Evolutionary conservation across 2,113 vertebrate species (phyloP), one percentile per base, ranked within the genome.

Genomic region (Phoxinus phoxinus): DNA sequence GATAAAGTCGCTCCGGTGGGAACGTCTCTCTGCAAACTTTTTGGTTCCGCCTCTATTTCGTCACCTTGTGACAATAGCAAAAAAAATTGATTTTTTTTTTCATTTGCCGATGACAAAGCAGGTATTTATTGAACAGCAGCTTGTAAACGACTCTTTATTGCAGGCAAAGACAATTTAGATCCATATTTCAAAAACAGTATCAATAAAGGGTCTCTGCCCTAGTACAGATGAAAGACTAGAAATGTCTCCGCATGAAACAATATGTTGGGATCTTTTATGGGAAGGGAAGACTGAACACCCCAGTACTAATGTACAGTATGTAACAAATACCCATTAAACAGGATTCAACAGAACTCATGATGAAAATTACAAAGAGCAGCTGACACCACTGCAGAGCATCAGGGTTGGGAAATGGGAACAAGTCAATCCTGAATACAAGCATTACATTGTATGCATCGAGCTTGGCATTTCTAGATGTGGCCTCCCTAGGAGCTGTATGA

Each of bases 391-490:
- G 11, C 6, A 81, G n/a, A 63, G 15, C 25, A 23, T 65, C 15
- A 65, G 79, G 79, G n/a, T 12, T 81, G n/a, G 35, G 35, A 80
- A 61, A 6, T 75, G n/a, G 19, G 5, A 78, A 12, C 75, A 58
- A 59, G 44, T 80, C 8, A 2, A 11, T 30, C n/a, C 37, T 15
- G n/a, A 61, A 63, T 19, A 63, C 27, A 80, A 63, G 44, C 8
- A 61, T 44, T 21, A 21, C 32, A 27, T 80, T 80, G 37, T 80
- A 59, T 80, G 77, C 23, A 37, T n/a, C 10, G 4, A 77, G 51
- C 32, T 78, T 32, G 35, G 13, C 32, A 10, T 61, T 63, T 61
- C n/a, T 63, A 61, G 61, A 59, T 59, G 32, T 44, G 19, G 17
- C 41, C 41, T 32, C 48, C 5, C 17, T n/a, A 37, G 35, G 17